Conservation (phyloP, 2,113 vertebrate species). For the Galeopterus variegatus region DNA sequence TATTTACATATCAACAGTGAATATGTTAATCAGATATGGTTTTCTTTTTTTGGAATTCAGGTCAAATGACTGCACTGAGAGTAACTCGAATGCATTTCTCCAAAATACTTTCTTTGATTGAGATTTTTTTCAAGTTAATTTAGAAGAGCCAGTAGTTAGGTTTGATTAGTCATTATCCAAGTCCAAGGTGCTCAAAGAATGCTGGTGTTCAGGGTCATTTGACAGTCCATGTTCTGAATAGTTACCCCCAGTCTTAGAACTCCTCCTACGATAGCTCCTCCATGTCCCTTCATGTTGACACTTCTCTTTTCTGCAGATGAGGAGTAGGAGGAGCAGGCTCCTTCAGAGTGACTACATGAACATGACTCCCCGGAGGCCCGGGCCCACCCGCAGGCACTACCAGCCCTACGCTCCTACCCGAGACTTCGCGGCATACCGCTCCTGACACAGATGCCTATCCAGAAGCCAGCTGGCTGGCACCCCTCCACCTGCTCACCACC, state of each 20-base stretch:
- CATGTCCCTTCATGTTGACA: background rate
- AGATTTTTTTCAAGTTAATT: constrained; percentile 66
- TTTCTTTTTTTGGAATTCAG: constrained; percentile 27
- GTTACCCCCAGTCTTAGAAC: constrained; percentile 14
- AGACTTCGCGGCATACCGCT: constrained; percentile 88
- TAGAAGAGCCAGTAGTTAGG: background rate
- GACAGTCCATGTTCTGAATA: background rate
- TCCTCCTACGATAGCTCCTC: background rate
- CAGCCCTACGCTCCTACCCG: constrained; percentile 85
- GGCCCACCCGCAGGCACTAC: constrained; percentile 88
- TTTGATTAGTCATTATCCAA: background rate
- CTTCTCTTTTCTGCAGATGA: constrained; percentile 81
- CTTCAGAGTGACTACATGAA: constrained; percentile 91
- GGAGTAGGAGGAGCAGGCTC: constrained; percentile 84
- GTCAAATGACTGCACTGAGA: constrained; percentile 28
- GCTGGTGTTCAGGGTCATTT: background rate
- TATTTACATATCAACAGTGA: background rate
- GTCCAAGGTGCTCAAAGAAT: background rate
- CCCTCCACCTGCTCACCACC: constrained; percentile 55
- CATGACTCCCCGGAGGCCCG: constrained; percentile 86
- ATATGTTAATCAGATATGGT: constrained; percentile 1
- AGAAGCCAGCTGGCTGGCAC: constrained; percentile 52
- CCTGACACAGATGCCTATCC: constrained; percentile 87
- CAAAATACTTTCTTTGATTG: constrained; percentile 23
- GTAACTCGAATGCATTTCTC: background rate